Conservation (phyloP, 2,113 vertebrate genomes). For the Haplochromis vanheusdeni region DNA sequence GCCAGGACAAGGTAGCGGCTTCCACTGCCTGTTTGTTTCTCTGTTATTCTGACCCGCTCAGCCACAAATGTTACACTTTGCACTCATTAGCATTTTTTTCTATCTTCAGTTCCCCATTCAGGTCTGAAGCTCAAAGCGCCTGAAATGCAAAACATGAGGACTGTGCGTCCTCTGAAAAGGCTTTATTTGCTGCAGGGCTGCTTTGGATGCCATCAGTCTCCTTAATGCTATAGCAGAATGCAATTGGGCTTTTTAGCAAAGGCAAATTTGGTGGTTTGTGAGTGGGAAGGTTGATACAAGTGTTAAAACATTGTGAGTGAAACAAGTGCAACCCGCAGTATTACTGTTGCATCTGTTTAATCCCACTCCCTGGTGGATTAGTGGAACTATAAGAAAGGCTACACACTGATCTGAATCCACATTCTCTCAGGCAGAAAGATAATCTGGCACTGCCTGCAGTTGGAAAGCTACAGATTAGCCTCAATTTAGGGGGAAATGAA, state of each 20-base stretch:
- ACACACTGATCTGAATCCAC: slow-evolving; percentile 9
- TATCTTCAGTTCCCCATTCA: not conserved
- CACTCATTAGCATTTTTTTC: not conserved
- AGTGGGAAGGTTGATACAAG: not conserved
- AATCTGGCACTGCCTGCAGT: slow-evolving; percentile 23
- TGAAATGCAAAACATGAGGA: not conserved
- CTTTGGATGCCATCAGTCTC: not conserved
- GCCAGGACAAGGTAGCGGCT: slow-evolving; percentile 87
- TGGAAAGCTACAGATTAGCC: slow-evolving; percentile 29
- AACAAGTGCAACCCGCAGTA: not conserved
- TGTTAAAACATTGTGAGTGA: not conserved
- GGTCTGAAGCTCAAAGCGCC: not conserved
- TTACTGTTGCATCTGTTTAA: slow-evolving; percentile 45
- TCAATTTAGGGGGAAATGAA: not conserved
- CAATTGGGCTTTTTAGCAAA: not conserved
- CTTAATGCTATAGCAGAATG: not conserved
- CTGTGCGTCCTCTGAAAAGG: not conserved
- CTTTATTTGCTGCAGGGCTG: not conserved
- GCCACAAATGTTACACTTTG: not conserved
- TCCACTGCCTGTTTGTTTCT: not conserved
- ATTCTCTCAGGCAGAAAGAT: slow-evolving; percentile 20
- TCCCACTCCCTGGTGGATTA: slow-evolving; percentile 51
- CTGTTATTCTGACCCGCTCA: not conserved
- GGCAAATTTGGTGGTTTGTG: not conserved
- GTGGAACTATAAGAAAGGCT: slow-evolving; percentile 37